These are phyloP conservation scores for Morus bassanus DNA, from an alignment of 2,797 vertebrate genomes.

Conservation along the genomic window DNA sequence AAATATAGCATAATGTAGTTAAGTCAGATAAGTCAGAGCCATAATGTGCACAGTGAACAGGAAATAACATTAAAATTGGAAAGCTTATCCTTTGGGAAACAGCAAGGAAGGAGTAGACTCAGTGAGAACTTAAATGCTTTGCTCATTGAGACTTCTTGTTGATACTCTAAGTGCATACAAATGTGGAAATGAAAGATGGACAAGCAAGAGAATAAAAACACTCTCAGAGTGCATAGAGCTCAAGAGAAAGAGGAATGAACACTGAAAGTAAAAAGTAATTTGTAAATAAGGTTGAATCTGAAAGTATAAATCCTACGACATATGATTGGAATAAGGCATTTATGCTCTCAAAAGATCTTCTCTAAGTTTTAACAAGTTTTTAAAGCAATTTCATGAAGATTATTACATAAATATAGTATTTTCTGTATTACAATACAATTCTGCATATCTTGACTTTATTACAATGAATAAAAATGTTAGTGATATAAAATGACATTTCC, in stretches of 20 bases:
- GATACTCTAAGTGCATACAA: slow-evolving; percentile 1
- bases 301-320: not conserved
- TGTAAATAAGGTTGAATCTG: not conserved
- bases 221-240: not conserved
- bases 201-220: not conserved
- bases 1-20: not conserved
- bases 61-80: not conserved
- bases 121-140: not conserved
- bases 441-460: not conserved
- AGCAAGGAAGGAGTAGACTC: not conserved
- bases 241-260: not conserved
- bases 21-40: not conserved
- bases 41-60: not conserved
- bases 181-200: not conserved
- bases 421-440: not conserved
- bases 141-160: not conserved
- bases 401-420: not conserved
- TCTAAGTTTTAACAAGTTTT: not conserved
- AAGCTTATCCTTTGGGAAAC: not conserved
- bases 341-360: not conserved
- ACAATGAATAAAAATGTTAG: not conserved
- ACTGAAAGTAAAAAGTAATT: not conserved
- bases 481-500: not conserved
- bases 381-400: not conserved
- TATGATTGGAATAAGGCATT: not conserved